phyloP scores from a whole-genome alignment of 1,140 invertebrate genomes.

The Drosophila ogumai region DNA sequence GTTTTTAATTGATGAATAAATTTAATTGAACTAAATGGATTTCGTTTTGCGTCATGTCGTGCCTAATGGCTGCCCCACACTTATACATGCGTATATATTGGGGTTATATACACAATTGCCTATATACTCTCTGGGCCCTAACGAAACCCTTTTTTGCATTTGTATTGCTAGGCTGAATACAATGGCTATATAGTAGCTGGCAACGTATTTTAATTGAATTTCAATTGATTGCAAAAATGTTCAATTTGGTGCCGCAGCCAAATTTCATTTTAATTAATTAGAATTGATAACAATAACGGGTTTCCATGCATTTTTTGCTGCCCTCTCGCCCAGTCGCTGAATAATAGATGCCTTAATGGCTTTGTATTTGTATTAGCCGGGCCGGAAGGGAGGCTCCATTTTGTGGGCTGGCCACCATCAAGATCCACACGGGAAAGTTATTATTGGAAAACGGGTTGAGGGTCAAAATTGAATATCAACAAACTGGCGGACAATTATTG shows the following conservation, averaged over 20 bases:
- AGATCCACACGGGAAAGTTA: conserved; percentile 12
- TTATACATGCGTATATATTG: not conserved
- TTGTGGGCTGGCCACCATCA: conserved; percentile 13
- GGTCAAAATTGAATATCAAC: conserved; percentile 12
- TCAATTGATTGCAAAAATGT: conserved; percentile 82
- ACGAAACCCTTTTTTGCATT: conserved; percentile 34
- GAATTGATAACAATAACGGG: conserved; percentile 78
- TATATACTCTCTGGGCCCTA: conserved; percentile 41
- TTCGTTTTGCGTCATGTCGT: conserved; percentile 49
- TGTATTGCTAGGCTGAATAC: conserved; percentile 29
- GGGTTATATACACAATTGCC: not conserved
- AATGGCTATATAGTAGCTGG: conserved; percentile 45
- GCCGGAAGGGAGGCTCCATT: not conserved
- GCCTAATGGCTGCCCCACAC: conserved; percentile 50
- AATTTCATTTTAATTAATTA: conserved; percentile 82
- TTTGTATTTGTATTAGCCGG: conserved; percentile 28
- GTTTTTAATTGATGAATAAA: conserved; percentile 82
- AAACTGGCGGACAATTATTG: conserved; percentile 23
- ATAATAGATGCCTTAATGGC: conserved; percentile 62
- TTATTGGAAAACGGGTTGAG: conserved; percentile 10
- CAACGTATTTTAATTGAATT: conserved; percentile 80
- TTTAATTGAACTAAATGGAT: conserved; percentile 82
- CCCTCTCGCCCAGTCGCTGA: conserved; percentile 5
- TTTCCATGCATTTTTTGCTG: conserved; percentile 33
- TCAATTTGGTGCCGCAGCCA: conserved; percentile 57